Conservation (phyloP, 37 sponge, comb jelly and placozoan species). For the Hormiphora californensis region DNA sequence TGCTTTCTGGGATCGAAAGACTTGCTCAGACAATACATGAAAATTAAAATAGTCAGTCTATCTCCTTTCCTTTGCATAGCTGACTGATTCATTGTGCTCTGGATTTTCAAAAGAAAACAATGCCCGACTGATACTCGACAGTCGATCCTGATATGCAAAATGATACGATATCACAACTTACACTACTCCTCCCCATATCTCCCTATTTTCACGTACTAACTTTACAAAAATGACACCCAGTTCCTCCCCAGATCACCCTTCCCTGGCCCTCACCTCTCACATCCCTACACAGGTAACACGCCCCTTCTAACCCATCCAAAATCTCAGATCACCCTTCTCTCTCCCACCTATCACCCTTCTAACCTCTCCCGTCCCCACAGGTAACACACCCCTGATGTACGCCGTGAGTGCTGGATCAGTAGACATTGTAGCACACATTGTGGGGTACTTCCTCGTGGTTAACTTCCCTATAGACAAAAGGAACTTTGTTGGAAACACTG, state of each 20-base stretch:
- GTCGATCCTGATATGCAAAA: background rate
- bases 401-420: slow-evolving; percentile 5
- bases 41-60: background rate
- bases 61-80: background rate
- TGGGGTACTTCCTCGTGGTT: slow-evolving; percentile 14
- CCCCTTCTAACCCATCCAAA: too few species aligned
- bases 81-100: background rate
- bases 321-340: background rate
- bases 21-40: too few species aligned
- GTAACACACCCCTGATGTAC: slow-evolving; percentile 52
- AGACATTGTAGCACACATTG: slow-evolving; percentile 24
- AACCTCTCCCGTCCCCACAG: background rate
- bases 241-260: background rate
- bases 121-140: background rate
- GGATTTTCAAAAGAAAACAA: background rate
- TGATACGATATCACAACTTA: background rate
- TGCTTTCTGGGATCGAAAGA: too few species aligned
- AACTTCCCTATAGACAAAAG: slow-evolving; percentile 49
- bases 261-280: too few species aligned
- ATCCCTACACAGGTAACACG: too few species aligned
- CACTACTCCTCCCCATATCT: background rate
- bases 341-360: background rate
- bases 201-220: too few species aligned
- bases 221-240: background rate
- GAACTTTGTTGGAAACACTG: slow-evolving; percentile 37